Conservation (phyloP, 2,888 invertebrate genomes). For the Charanyca ferruginea region DNA sequence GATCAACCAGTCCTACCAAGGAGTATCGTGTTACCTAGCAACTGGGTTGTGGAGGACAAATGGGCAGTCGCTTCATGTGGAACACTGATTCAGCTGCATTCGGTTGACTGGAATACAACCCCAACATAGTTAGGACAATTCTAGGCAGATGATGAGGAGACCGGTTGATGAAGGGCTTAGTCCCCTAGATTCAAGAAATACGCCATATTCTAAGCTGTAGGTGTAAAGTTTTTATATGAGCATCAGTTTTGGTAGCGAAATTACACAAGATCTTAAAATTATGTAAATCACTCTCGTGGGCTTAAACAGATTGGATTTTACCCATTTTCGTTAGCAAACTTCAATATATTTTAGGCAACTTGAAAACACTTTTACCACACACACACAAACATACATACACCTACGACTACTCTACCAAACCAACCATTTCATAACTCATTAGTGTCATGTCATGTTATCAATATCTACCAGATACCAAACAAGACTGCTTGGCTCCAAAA, state of each 20-base stretch:
- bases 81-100: no score
- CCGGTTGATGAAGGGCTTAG: not conserved
- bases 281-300: slow-evolving; percentile 19
- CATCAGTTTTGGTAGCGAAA: not conserved
- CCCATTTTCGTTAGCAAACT: slow-evolving; percentile 8
- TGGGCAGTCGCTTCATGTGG: no score
- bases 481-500: slow-evolving; percentile 57
- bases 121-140: no score
- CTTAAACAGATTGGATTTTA: slow-evolving; percentile 9
- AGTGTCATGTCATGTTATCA: slow-evolving; percentile 17
- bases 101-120: no score
- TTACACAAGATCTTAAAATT: not conserved
- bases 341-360: slow-evolving; percentile 2
- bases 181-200: no score
- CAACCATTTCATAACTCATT: slow-evolving; percentile 3
- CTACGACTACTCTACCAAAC: not conserved
- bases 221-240: not conserved
- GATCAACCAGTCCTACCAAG: no score
- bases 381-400: not conserved
- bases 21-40: no score
- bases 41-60: no score
- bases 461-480: slow-evolving; percentile 21
- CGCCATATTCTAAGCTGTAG: not conserved
- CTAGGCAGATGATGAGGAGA: no score
- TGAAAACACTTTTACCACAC: not conserved